These are phyloP conservation scores for Schizothorax lantsangensis DNA, from an alignment of 2,797 vertebrate genomes.

Conservation along the genomic window DNA sequence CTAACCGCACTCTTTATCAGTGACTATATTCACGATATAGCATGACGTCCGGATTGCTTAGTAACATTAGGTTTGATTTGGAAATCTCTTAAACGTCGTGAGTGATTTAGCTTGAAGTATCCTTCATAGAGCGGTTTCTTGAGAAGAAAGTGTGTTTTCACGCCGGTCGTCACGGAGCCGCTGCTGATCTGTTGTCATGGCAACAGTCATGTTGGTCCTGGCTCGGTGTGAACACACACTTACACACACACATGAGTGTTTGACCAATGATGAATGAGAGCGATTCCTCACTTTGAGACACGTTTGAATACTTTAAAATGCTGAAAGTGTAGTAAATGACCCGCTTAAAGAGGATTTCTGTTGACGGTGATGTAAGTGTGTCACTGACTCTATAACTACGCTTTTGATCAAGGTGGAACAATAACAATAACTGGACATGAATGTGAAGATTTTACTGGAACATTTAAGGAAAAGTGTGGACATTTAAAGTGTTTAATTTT, in stretches of 20 bases:
- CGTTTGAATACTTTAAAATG: not conserved
- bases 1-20: not conserved
- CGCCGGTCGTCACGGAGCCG: not conserved
- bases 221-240: conserved; percentile 41
- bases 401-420: not conserved
- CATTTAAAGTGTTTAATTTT: too few species aligned
- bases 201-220: conserved; percentile 34
- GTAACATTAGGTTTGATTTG: not conserved
- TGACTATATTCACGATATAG: not conserved
- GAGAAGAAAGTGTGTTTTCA: not conserved
- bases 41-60: not conserved
- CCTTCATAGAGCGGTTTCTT: not conserved
- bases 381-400: not conserved
- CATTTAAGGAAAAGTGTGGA: not conserved
- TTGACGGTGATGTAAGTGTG: not conserved
- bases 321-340: too few species aligned
- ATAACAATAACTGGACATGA: not conserved
- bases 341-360: not conserved
- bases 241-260: conserved; percentile 6
- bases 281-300: not conserved
- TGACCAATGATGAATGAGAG: not conserved
- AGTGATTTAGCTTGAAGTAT: not conserved
- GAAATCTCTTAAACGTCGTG: not conserved
- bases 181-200: conserved; percentile 38
- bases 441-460: not conserved